These are phyloP conservation scores for Cosmia trapezina DNA, from an alignment of 2,888 invertebrate species.

Conservation along the genomic window DNA sequence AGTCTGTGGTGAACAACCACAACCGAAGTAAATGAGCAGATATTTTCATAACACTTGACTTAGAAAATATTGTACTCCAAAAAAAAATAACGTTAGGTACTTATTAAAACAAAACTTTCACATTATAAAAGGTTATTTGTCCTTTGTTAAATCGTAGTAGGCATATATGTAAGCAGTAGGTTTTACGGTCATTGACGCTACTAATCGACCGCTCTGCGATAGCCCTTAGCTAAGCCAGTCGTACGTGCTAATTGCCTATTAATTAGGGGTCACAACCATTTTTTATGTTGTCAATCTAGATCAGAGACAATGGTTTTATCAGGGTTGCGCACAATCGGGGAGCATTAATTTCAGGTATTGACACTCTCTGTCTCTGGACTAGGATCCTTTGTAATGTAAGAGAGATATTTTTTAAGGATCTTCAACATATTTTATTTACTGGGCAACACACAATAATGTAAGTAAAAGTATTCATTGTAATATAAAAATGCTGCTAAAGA, in stretches of 20 bases:
- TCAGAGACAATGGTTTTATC: conserved; percentile 39
- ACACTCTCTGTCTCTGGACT: neutral
- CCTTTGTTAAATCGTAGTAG: neutral
- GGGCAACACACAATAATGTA: neutral
- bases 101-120: neutral
- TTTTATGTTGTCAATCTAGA: conserved; percentile 54
- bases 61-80: neutral
- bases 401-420: neutral
- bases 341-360: conserved; percentile 38
- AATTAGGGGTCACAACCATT: conserved; percentile 52
- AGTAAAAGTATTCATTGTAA: neutral
- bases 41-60: neutral
- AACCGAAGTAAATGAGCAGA: neutral
- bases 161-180: neutral
- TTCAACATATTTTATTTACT: neutral
- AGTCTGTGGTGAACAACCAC: neutral
- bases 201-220: conserved; percentile 36
- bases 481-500: neutral
- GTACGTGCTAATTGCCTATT: conserved; percentile 56
- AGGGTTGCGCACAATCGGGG: conserved; percentile 28
- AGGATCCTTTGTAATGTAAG: neutral
- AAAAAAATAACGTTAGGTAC: neutral
- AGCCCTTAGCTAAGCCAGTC: conserved; percentile 21
- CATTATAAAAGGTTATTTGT: neutral
- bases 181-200: conserved; percentile 38